A percentile compares a stretch with the other conserved stretches of the same genome.
phyloP scores from a whole-genome alignment of 2,797 vertebrate genomes.

The Arnoldichthys spilopterus region DNA sequence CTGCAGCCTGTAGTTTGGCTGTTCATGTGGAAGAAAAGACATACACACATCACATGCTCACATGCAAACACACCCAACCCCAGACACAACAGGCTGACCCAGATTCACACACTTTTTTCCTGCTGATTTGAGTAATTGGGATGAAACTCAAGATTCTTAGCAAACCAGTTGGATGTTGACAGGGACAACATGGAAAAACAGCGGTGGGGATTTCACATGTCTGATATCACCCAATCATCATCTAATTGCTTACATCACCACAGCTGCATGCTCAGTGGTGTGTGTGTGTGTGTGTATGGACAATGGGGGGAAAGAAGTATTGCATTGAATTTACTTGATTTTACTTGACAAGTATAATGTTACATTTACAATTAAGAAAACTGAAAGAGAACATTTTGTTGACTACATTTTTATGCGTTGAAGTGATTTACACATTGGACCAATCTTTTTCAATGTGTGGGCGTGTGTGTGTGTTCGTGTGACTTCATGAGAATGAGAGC shows the following conservation, averaged over 20 bases:
- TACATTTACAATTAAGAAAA: too few relatives aligned
- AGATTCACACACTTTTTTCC: slow-evolving; percentile 44
- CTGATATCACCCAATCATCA: slow-evolving; percentile 76
- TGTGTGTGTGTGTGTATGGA: slow-evolving; percentile 51
- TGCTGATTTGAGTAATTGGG: slow-evolving; percentile 59
- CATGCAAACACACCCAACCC: slow-evolving; percentile 18
- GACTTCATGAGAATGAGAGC: slow-evolving; percentile 17
- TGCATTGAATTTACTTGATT: background rate
- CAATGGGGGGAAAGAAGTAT: background rate
- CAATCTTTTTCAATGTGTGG: slow-evolving; percentile 4
- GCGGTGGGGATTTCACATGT: slow-evolving; percentile 70
- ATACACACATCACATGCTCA: slow-evolving; percentile 48
- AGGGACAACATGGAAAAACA: slow-evolving; percentile 67
- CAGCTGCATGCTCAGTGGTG: slow-evolving; percentile 74
- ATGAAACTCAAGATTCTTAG: slow-evolving; percentile 56
- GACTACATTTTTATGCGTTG: too few relatives aligned
- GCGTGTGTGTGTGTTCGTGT: slow-evolving; percentile 35
- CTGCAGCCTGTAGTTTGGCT: slow-evolving; percentile 45
- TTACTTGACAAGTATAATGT: too few relatives aligned
- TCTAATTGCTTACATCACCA: slow-evolving; percentile 80
- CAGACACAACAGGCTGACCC: slow-evolving; percentile 57
- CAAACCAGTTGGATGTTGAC: slow-evolving; percentile 65
- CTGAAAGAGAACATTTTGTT: too few relatives aligned
- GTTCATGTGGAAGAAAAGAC: slow-evolving; percentile 43
- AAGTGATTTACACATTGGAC: too few relatives aligned